Evolutionary conservation across 2,797 vertebrate species (phyloP), one percentile per base, ranked within the genome.

Genomic region (Sciurus carolinensis): DNA sequence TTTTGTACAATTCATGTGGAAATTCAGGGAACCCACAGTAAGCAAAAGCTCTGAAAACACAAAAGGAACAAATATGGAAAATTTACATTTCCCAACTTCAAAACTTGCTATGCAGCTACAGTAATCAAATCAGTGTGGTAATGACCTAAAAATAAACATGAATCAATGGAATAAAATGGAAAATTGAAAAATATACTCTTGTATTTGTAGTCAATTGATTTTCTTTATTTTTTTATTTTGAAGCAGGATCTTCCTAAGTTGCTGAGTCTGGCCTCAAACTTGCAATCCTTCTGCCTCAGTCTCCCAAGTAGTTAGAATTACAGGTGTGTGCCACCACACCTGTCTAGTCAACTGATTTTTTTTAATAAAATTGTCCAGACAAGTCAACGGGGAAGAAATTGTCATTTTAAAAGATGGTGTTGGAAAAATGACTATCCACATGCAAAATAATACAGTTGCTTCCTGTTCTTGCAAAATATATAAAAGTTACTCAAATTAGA

Each of bases 401-500:
- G 1, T 14, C 33, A 66, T 93, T 91, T 73, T 13, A 72, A 47
- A 20, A 72, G 17, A 14, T 66, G 3, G 26, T 36, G 3, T 62
- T 90, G 33, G 13, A 30, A 90, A 28, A 39, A 5, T 62, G 17
- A 22, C 52, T 84, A 64, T 50, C 20, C 52, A 93, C 17, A n/a
- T 26, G 4, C 9, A 54, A 83, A 90, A 86, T 24, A 79, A 64
- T 75, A 54, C 72, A 66, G 11, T 71, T 83, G 24, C 33, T 72
- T 13, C 4, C 10, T 30, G 87, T 75, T 95, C 57, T 57, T 42
- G 69, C 0, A 69, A 1, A 62, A 67, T n/a, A 87, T 54, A 57
- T 24, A 80, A 91, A 95, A 91, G 18, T 36, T 44, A 91, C 57
- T 88, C 42, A 91, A 91, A 95, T 64, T 39, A 59, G 26, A 69